A percentile compares a stretch with the other conserved stretches of the same genome.
Conservation (phyloP, 1,140 invertebrate species). For the Brachionus calyciflorus region DNA sequence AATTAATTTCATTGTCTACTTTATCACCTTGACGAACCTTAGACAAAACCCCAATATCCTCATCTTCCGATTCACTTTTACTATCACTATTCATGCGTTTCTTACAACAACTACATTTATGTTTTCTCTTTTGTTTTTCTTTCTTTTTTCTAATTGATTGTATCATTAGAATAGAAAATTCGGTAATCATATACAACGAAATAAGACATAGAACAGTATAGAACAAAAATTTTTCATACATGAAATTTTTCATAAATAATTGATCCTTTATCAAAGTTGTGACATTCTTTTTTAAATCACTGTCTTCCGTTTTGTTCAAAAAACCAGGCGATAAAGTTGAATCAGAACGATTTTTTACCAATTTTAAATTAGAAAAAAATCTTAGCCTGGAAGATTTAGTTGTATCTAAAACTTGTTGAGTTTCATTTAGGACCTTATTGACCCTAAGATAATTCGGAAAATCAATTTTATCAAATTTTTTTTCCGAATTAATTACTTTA, state of each 20-base stretch:
- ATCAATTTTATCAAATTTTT: not conserved
- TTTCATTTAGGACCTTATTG: not conserved
- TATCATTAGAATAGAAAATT: conserved; percentile 3
- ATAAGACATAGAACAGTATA: conserved; percentile 39
- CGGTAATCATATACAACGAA: conserved; percentile 15
- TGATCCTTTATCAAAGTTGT: not conserved
- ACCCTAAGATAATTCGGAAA: not conserved
- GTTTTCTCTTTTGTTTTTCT: not conserved
- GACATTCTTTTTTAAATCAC: conserved; percentile 17
- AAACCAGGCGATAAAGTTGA: too few species aligned
- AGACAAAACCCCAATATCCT: not conserved
- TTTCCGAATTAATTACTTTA: not conserved
- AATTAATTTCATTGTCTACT: conserved; percentile 15
- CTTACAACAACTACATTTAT: conserved; percentile 20
- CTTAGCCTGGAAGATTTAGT: too few species aligned
- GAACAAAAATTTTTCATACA: conserved; percentile 44
- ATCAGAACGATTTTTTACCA: not conserved
- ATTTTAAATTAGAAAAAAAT: too few species aligned
- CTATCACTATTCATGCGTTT: not conserved
- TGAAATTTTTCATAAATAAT: conserved; percentile 33
- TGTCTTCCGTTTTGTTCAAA: not conserved
- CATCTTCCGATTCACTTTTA: not conserved
- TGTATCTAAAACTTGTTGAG: too few species aligned
- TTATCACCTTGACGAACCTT: not conserved
- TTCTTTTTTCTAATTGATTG: not conserved